These are phyloP conservation scores for Chloroclysta siterata DNA, from an alignment of 2,888 invertebrate species.

Conservation along the genomic window DNA sequence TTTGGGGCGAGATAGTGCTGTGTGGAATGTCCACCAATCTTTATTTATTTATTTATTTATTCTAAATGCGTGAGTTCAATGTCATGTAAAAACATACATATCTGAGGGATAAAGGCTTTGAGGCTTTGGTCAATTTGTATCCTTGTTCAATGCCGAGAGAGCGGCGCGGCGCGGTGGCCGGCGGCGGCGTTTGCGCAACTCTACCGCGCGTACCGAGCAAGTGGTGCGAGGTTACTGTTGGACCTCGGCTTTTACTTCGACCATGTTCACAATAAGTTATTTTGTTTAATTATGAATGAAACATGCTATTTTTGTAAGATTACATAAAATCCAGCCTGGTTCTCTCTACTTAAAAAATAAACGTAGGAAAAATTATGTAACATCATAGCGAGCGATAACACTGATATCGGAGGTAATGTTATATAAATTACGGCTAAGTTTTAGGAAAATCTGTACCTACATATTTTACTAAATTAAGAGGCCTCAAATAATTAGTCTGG, in stretches of 20 bases:
- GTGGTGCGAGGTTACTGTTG: constrained; percentile 79
- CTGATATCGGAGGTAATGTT: no score
- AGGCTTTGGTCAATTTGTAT: constrained; percentile 48
- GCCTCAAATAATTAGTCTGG: no score
- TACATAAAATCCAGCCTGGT: neutral
- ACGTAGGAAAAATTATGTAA: no score
- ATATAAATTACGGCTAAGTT: no score
- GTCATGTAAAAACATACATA: constrained; percentile 32
- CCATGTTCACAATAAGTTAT: constrained; percentile 15
- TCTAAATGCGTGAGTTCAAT: constrained; percentile 21
- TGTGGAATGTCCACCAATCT: no score
- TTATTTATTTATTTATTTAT: no score
- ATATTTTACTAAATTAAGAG: no score
- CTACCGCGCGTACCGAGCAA: constrained; percentile 55
- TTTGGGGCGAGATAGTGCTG: no score
- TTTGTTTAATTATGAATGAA: constrained; percentile 13
- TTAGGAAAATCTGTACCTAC: no score
- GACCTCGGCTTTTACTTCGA: constrained; percentile 58
- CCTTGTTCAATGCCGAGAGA: constrained; percentile 82
- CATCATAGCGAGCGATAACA: no score
- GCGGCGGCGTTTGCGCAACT: constrained; percentile 56
- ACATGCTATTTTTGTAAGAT: neutral
- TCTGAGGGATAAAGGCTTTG: constrained; percentile 28
- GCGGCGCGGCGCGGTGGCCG: constrained; percentile 48
- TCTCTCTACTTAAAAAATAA: neutral